phyloP scores from a whole-genome alignment of 2,113 vertebrate genomes.

The Ophiodon elongatus region DNA sequence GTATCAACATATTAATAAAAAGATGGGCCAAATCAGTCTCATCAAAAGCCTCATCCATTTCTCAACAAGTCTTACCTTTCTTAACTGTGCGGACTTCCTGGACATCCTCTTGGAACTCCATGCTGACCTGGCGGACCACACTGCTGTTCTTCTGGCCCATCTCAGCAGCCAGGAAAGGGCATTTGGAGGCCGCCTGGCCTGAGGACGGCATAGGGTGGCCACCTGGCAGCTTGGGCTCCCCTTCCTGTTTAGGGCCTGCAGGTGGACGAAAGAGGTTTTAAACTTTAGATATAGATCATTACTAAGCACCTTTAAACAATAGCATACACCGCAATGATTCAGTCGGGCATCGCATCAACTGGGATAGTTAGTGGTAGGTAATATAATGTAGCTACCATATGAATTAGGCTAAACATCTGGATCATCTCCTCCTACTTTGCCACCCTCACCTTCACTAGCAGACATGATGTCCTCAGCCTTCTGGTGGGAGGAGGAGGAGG shows the following conservation, averaged over 20 bases:
- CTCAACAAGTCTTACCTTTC: constrained; percentile 82
- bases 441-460: constrained; percentile 81
- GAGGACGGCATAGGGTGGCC: constrained; percentile 79
- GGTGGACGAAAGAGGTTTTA: neutral
- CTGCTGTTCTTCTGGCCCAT: constrained; percentile 91
- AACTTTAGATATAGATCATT: neutral
- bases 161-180: constrained; percentile 95
- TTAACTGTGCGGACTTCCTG: constrained; percentile 89
- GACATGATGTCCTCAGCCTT: constrained; percentile 81
- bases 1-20: neutral
- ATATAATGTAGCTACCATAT: neutral
- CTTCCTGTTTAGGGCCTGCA: constrained; percentile 68
- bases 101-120: constrained; percentile 95
- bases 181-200: constrained; percentile 88
- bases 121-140: constrained; percentile 92
- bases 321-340: neutral
- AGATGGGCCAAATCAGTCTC: neutral
- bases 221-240: constrained; percentile 72
- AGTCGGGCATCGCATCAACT: neutral
- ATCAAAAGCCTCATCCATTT: neutral
- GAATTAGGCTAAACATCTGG: neutral
- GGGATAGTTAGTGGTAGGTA: no score
- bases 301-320: neutral
- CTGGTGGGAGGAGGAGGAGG: constrained; percentile 85
- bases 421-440: neutral